phyloP scores from a whole-genome alignment of 2,888 invertebrate species.

The Euplexia lucipara region DNA sequence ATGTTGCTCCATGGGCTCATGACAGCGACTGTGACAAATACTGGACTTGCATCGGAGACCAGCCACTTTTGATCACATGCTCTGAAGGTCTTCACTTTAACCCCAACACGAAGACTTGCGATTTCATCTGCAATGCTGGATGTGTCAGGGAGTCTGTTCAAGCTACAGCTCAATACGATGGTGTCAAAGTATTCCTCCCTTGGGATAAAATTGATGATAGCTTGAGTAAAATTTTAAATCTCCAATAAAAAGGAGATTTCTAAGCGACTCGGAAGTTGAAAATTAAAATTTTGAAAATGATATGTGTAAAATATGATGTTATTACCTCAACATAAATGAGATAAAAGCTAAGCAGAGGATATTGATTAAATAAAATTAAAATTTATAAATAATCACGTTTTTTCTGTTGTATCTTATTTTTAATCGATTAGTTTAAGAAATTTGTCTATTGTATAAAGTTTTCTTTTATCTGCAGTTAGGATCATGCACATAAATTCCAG shows the following conservation, averaged over 20 bases:
- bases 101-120: conserved; percentile 75
- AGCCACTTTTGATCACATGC: conserved; percentile 71
- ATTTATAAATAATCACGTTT: no score
- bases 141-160: conserved; percentile 72
- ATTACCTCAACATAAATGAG: no score
- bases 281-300: no score
- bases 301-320: no score
- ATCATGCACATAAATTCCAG: no score
- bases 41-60: conserved; percentile 78
- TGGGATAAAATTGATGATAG: conserved; percentile 66
- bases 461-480: no score
- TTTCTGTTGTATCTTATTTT: no score
- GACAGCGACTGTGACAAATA: conserved; percentile 82
- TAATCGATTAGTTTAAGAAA: no score
- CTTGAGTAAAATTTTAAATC: conserved; percentile 32
- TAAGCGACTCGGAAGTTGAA: not conserved
- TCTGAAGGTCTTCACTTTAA: conserved; percentile 85
- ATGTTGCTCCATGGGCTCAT: conserved; percentile 81
- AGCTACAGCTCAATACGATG: conserved; percentile 65
- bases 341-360: no score
- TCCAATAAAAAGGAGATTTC: not conserved
- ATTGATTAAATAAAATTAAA: no score
- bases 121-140: conserved; percentile 78
- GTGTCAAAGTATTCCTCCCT: conserved; percentile 77
- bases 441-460: no score